Percentiles rank a stretch among this genome's conserved stretches.
phyloP scores from a whole-genome alignment of 2,113 vertebrate genomes.

The Cebus imitator region DNA sequence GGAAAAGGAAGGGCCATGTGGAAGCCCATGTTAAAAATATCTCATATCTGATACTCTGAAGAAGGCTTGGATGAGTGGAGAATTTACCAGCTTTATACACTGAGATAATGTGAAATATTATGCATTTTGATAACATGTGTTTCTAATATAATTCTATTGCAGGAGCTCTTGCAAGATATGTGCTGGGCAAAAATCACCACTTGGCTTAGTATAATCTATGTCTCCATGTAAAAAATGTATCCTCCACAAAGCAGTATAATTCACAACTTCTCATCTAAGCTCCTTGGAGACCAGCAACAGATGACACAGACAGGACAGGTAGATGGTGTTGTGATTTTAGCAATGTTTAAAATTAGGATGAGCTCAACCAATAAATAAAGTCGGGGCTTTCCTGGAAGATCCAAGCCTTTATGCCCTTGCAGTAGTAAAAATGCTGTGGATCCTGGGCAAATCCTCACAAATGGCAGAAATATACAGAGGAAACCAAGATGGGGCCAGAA shows the following conservation, averaged over 20 bases:
- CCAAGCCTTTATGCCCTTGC: background rate
- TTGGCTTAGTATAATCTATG: background rate
- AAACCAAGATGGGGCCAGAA: background rate
- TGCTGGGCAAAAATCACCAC: background rate
- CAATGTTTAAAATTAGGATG: background rate
- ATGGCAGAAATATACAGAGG: background rate
- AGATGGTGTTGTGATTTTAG: background rate
- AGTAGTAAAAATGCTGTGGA: background rate
- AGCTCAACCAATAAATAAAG: background rate
- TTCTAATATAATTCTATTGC: background rate
- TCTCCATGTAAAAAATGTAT: background rate
- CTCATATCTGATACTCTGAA: background rate
- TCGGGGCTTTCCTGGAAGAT: background rate
- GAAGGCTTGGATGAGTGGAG: background rate
- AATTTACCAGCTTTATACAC: background rate
- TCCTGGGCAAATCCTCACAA: background rate
- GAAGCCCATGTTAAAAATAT: background rate
- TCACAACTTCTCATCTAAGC: background rate
- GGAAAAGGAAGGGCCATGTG: background rate
- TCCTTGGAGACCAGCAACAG: background rate
- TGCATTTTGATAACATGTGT: background rate
- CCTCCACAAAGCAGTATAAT: conserved; percentile 1
- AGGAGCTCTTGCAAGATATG: background rate
- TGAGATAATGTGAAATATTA: background rate
- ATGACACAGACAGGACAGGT: background rate